Conservation (phyloP, 2,113 vertebrate genomes). For the Nothoprocta perdicaria region DNA sequence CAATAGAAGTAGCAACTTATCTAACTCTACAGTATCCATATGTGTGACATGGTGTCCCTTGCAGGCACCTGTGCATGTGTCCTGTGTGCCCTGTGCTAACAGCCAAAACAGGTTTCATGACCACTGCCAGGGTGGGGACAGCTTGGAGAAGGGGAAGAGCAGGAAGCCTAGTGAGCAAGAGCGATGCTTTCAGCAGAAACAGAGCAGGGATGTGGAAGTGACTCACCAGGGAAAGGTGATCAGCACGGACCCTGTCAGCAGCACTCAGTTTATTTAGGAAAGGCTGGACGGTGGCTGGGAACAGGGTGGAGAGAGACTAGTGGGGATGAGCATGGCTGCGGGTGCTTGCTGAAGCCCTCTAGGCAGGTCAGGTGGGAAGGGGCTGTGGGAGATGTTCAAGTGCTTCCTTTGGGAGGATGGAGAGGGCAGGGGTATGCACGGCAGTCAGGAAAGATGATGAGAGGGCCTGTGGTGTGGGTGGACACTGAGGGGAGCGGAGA, state of each 20-base stretch:
- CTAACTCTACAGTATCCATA: background rate
- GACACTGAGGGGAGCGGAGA: background rate
- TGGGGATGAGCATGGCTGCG: background rate
- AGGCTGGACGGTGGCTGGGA: background rate
- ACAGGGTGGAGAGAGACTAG: background rate
- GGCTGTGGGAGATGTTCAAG: background rate
- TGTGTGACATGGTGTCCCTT: background rate
- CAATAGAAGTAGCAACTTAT: background rate
- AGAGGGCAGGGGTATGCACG: background rate
- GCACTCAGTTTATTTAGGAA: background rate
- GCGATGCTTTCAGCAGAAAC: background rate
- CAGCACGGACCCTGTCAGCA: background rate
- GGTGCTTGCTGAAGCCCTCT: background rate
- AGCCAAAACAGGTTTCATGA: fast-evolving
- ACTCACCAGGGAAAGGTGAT: background rate
- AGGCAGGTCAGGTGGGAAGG: background rate
- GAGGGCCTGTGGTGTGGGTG: background rate
- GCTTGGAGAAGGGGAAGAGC: background rate
- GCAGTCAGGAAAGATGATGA: background rate
- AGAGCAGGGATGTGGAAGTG: background rate
- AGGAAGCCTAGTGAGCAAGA: background rate
- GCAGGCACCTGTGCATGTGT: background rate
- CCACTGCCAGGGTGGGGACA: background rate
- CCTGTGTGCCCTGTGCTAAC: background rate
- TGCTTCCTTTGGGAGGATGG: background rate